Base-by-base conservation (phyloP, 1,140 invertebrate genomes). In the Brachionus manjavacas region DNA sequence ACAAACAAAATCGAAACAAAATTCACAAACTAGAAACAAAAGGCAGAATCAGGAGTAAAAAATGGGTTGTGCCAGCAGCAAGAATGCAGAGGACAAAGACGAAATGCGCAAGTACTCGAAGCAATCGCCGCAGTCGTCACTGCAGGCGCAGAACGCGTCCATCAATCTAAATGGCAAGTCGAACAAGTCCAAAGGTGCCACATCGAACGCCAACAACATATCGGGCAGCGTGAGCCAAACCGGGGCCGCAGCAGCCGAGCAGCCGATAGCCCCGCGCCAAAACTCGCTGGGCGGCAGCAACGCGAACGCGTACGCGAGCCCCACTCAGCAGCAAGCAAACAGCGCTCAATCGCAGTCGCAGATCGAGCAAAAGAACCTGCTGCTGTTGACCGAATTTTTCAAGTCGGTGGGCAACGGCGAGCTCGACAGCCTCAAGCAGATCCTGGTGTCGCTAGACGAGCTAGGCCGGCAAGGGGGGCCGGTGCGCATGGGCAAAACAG, bases 31-130 rank as follows among this genome's bases (percentile, higher is more conserved):
- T n/a, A n/a, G n/a, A n/a, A n/a, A n/a, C n/a, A n/a, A n/a, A n/a
- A n/a, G n/a, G n/a, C n/a, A n/a, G n/a, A n/a, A n/a, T n/a, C n/a
- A n/a, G n/a, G n/a, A n/a, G n/a, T n/a, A n/a, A n/a, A n/a, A 64
- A 81, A 81, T 81, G 79, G 79, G 79, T 68, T 81, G 79, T 55
- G 79, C 79, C 28, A 81, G 79, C 52, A 81, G 79, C 35, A 81
- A 81, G 64, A 64, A 60, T 16, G 79, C 79, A 11, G 79, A 81
- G 52, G 79, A 81, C 52, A 60, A 68, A 23, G 79, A 81, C 31
- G 79, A 81, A n/a, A 72, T 72, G 72, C 72, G 39, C 20, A 76
- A 76, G 31, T 31, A 49, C 72, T 76, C 72, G 72, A 76, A 76
- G 52, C 72, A 76, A 49, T 76, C 72, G 43, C 72, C 72, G 46